Conservation (phyloP, 2,797 vertebrate genomes). For the Neosalanx taihuensis region DNA sequence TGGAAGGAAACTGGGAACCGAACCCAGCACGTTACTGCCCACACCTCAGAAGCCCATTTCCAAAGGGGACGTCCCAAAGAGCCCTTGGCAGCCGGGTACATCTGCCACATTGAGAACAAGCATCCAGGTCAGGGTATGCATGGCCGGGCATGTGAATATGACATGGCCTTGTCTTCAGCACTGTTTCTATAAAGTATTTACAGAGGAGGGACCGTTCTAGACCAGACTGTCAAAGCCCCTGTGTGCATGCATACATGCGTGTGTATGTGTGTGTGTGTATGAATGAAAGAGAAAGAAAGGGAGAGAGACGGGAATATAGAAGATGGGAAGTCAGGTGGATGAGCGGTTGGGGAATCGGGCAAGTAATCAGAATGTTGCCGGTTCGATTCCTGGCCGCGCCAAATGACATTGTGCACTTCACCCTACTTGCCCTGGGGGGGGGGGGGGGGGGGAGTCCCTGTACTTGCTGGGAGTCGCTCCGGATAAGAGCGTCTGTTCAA, state of each 20-base stretch:
- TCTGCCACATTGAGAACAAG: conserved; percentile 22
- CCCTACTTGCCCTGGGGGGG: no score
- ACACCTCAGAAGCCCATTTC: conserved; percentile 18
- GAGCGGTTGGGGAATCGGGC: no score
- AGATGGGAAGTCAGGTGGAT: no score
- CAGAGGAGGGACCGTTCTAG: conserved; percentile 13
- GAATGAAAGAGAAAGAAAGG: neutral
- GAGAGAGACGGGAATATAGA: neutral
- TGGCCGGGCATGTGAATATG: conserved; percentile 16
- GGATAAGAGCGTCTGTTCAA: no score
- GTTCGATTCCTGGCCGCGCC: no score
- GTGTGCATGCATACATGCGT: neutral
- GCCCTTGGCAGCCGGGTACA: conserved; percentile 5
- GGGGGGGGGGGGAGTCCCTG: no score
- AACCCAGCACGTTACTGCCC: conserved; percentile 13
- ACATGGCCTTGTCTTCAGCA: conserved; percentile 23
- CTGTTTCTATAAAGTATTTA: conserved; percentile 31
- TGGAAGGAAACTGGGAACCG: conserved; percentile 10
- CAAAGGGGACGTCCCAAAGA: conserved; percentile 15
- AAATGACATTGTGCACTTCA: no score
- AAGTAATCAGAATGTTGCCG: no score
- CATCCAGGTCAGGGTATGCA: neutral
- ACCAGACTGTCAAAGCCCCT: conserved; percentile 5
- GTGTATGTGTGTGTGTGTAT: neutral
- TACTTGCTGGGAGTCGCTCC: no score